Conservation (phyloP, 30 jellyfish, hydroid and myxozoan genomes). For the Aurelia aurita complex sp. Pacific region DNA sequence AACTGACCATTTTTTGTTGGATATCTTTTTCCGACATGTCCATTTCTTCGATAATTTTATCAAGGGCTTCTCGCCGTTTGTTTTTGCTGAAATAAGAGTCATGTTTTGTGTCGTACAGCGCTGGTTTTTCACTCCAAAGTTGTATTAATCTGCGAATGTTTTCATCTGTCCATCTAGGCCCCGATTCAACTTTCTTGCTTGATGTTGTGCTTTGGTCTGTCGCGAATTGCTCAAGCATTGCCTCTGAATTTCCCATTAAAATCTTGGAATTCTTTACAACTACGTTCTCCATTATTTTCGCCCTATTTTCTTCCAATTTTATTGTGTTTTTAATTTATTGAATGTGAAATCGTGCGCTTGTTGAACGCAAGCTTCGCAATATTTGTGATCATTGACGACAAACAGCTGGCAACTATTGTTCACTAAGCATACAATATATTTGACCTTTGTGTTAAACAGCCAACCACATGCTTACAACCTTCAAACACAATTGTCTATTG, state of each 20-base stretch:
- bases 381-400: slow-evolving; percentile 10
- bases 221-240: too few species aligned
- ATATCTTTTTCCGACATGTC: slow-evolving; percentile 62
- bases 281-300: too few species aligned
- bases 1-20: slow-evolving; percentile 79
- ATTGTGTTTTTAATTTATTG: too few species aligned
- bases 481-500: too few species aligned
- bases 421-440: not conserved
- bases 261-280: too few species aligned
- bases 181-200: too few species aligned
- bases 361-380: slow-evolving; percentile 11
- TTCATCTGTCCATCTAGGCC: slow-evolving; percentile 71
- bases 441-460: too few species aligned
- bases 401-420: slow-evolving; percentile 43
- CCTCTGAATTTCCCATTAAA: too few species aligned
- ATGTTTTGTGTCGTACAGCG: slow-evolving; percentile 71
- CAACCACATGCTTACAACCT: too few species aligned
- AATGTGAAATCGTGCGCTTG: too few species aligned
- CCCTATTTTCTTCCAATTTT: too few species aligned
- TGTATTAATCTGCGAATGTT: slow-evolving; percentile 45
- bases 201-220: too few species aligned
- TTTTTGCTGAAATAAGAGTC: slow-evolving; percentile 55
- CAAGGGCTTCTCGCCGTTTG: slow-evolving; percentile 80
- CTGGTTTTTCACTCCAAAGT: slow-evolving; percentile 79
- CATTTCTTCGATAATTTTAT: slow-evolving; percentile 49